Base-by-base conservation (phyloP, 2,888 invertebrate genomes). In the Podabrus alpinus region DNA sequence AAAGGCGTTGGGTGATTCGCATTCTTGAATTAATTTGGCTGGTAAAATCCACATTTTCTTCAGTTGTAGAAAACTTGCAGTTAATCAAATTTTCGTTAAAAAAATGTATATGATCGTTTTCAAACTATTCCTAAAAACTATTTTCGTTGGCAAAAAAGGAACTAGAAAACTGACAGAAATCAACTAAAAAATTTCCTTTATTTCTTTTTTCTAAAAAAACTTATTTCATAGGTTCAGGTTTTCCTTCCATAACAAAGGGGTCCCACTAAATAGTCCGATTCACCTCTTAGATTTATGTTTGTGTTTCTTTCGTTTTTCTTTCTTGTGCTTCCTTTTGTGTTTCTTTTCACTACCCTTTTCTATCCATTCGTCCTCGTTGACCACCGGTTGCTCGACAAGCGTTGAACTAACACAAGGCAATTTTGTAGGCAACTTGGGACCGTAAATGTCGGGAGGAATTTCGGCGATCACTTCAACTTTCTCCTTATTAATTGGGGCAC, bases 391-490 rank as follows among this genome's bases (percentile, higher is more conserved):
- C 10, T 67, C 79, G 82, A 84, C 68, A 75, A 83, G 85, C 15
- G 78, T 77, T 11, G 86, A 85, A 77, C 67, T 67, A 45, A 45
- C 45, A 59, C n/a, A 59, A 1, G 29, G 15, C 2, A 19, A 13
- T 16, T 21, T 45, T 61, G 24, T 68, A 1, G 92, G 92, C 78
- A 92, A 88, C 82, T 88, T 90, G 0, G 92, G 92, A 0, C 92
- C 92, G 70, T 92, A 92, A 15, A 88, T 83, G 80, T 88, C 80
- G 60, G 81, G 82, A 61, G 81, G 79, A 16, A 74, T 61, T 67
- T 61, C 74, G 17, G 59, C 29, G 5, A 13, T 7, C 13, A n/a
- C 19, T 15, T 25, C 13, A 0, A 21, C 17, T 64, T n/a, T 59
- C 13, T 76, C 70, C 60, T 68, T 69, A 21, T 59, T 17, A 69